phyloP scores from a whole-genome alignment of 2,888 invertebrate species.

The Drosophila neotestacea region DNA sequence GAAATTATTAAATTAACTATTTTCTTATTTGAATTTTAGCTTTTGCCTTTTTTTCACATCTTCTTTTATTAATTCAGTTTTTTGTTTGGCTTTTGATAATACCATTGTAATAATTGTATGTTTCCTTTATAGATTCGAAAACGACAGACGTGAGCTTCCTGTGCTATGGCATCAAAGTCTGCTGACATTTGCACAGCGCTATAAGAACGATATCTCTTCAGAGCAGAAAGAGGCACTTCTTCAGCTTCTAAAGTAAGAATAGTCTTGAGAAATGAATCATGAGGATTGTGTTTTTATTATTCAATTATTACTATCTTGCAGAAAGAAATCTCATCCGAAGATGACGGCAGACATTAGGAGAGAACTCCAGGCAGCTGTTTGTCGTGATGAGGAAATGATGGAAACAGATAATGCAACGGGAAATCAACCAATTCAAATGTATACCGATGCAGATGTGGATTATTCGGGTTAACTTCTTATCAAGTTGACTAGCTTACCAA shows the following conservation, averaged over 20 bases:
- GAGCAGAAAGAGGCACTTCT: conserved; percentile 96
- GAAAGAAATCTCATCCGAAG: conserved; percentile 84
- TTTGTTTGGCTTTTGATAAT: no score
- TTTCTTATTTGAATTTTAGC: no score
- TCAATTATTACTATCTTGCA: conserved; percentile 40
- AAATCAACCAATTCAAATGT: conserved; percentile 70
- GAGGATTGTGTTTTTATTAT: no score
- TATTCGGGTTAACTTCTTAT: conserved; percentile 55
- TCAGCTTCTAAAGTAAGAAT: conserved; percentile 87
- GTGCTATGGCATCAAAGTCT: conserved; percentile 99
- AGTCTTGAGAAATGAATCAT: neutral
- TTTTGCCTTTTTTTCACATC: no score
- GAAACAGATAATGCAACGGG: conserved; percentile 73
- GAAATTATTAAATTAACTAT: no score
- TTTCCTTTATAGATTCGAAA: conserved; percentile 89
- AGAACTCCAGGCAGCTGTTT: conserved; percentile 93
- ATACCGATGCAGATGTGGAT: conserved; percentile 79
- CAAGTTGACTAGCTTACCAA: neutral
- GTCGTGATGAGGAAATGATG: conserved; percentile 90
- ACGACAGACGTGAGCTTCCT: conserved; percentile 93
- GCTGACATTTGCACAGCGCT: conserved; percentile 96
- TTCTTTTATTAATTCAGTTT: no score
- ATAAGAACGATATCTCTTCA: conserved; percentile 96
- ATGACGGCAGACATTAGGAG: conserved; percentile 92
- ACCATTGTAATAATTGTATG: no score